A percentile compares a stretch with the other conserved stretches of the same genome.
These are phyloP conservation scores for Elephas maximus DNA, from an alignment of 2,113 vertebrate species.

Conservation along the genomic window DNA sequence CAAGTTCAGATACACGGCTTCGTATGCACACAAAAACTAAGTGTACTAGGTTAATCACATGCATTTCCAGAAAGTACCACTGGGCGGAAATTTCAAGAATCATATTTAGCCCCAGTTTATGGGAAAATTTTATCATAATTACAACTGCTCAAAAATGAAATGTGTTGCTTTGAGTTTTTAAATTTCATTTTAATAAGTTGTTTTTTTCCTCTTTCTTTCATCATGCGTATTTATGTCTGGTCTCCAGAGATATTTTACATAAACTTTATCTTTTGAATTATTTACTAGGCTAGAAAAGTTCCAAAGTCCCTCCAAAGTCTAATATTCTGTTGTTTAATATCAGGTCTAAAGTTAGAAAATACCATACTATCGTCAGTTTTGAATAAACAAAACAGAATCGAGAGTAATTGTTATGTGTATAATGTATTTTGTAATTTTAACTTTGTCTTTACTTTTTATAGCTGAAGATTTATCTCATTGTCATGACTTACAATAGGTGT, in stretches of 20 bases:
- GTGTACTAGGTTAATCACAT: background rate
- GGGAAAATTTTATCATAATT: conserved; percentile 32
- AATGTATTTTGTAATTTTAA: conserved; percentile 58
- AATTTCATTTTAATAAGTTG: conserved; percentile 8
- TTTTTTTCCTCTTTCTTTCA: background rate
- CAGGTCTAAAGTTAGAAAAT: conserved; percentile 18
- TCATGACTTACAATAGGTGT: conserved; percentile 47
- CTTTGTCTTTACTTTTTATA: conserved; percentile 74
- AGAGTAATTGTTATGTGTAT: background rate
- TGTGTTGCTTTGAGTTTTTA: conserved; percentile 31
- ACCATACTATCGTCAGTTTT: background rate
- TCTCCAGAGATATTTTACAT: background rate
- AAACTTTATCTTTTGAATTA: conserved; percentile 27
- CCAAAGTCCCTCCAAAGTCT: background rate
- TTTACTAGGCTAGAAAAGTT: conserved; percentile 30
- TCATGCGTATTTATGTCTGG: background rate
- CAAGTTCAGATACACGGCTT: background rate
- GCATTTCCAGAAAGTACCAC: background rate
- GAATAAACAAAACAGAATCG: conserved; percentile 34
- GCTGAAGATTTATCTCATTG: conserved; percentile 71
- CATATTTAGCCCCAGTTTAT: conserved; percentile 11
- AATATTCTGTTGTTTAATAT: conserved; percentile 49
- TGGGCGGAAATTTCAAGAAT: conserved; percentile 25
- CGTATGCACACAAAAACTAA: background rate
- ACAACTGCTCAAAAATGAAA: conserved; percentile 25